phyloP scores from a whole-genome alignment of 2,797 vertebrate genomes.

The Sebastes nivosus region DNA sequence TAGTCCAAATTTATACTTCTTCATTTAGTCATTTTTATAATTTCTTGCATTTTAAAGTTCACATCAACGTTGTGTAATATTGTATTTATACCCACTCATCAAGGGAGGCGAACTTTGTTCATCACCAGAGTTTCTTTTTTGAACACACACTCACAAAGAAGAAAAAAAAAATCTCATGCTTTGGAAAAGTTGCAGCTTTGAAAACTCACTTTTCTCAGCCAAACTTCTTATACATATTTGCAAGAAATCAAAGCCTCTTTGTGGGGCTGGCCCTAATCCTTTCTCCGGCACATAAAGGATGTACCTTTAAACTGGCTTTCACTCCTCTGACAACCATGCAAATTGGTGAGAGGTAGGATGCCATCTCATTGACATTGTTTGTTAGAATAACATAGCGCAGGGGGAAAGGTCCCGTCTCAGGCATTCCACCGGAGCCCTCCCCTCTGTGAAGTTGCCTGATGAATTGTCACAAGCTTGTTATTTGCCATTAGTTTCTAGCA shows the following conservation, averaged over 20 bases:
- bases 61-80: background rate
- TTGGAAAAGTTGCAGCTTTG: conserved; percentile 80
- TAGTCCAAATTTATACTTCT: too few species aligned
- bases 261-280: conserved; percentile 85
- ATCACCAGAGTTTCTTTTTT: conserved; percentile 19
- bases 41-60: background rate
- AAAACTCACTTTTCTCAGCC: conserved; percentile 82
- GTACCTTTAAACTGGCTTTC: conserved; percentile 89
- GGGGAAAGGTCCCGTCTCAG: conserved; percentile 80
- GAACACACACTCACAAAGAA: background rate
- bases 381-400: conserved; percentile 84
- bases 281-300: conserved; percentile 88
- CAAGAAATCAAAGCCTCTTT: conserved; percentile 88
- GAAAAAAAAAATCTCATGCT: conserved; percentile 27
- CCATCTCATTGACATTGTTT: conserved; percentile 87
- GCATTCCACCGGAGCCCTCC: conserved; percentile 80
- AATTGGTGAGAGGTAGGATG: conserved; percentile 88
- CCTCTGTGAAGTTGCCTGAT: conserved; percentile 81
- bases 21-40: background rate
- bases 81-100: conserved; percentile 5
- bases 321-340: conserved; percentile 87
- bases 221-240: conserved; percentile 85
- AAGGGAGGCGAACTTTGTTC: conserved; percentile 22
- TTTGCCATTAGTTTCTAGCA: conserved; percentile 82
- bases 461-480: conserved; percentile 87